phyloP scores from a whole-genome alignment of 2,113 vertebrate genomes.

The Delphinapterus leucas region DNA sequence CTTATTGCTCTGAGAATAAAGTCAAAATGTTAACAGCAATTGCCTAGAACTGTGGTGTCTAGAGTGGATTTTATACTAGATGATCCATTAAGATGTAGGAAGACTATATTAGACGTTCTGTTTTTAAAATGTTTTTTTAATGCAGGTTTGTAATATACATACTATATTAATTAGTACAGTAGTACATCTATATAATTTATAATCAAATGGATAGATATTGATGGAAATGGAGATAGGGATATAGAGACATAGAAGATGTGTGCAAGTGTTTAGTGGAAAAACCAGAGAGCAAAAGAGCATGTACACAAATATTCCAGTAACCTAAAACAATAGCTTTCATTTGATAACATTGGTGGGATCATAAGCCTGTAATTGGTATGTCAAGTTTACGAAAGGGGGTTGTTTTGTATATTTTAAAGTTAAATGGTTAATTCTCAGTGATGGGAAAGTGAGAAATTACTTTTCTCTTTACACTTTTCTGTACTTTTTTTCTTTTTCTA shows the following conservation, averaged over 20 bases:
- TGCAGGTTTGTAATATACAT: background rate
- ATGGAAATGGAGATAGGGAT: background rate
- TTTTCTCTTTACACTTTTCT: conserved; percentile 19
- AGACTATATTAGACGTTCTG: background rate
- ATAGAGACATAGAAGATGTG: background rate
- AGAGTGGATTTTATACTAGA: background rate
- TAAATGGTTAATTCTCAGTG: conserved; percentile 23
- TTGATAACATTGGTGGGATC: background rate
- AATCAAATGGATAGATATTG: background rate
- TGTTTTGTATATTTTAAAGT: conserved; percentile 27
- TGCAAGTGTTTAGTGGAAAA: background rate
- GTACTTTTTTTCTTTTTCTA: background rate
- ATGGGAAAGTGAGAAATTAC: background rate
- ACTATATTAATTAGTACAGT: background rate
- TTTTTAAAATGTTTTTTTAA: background rate
- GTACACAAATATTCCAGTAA: background rate
- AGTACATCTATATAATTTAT: background rate
- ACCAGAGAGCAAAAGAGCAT: background rate
- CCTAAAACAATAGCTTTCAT: background rate
- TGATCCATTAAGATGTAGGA: background rate
- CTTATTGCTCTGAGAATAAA: background rate
- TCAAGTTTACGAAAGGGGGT: background rate
- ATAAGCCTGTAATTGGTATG: background rate
- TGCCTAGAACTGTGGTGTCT: background rate
- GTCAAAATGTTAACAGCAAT: background rate